phyloP scores from a whole-genome alignment of 2,113 vertebrate species.

The Synchiropus splendidus region DNA sequence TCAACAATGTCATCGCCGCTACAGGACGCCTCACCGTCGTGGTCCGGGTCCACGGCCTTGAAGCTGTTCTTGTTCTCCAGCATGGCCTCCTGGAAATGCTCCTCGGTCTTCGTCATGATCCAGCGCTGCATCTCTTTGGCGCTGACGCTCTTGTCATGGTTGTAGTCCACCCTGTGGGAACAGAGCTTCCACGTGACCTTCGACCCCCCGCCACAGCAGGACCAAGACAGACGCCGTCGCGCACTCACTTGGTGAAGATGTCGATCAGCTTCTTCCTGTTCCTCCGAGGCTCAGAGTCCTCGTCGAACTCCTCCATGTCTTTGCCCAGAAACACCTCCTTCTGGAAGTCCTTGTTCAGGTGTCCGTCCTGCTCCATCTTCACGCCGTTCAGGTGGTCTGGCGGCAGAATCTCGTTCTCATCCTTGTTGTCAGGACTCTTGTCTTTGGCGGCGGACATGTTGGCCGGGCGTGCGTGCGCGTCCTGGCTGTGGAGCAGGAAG shows the following conservation, averaged over 20 bases:
- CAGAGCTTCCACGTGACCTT: background rate
- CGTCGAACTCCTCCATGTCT: constrained; percentile 85
- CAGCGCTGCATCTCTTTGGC: constrained; percentile 91
- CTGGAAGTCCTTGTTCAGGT: constrained; percentile 91
- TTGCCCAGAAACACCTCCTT: constrained; percentile 94
- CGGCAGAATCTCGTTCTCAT: constrained; percentile 85
- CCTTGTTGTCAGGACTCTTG: constrained; percentile 56
- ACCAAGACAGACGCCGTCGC: too few species aligned
- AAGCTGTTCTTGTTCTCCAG: constrained; percentile 87
- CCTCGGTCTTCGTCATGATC: constrained; percentile 94
- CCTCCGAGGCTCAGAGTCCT: constrained; percentile 78
- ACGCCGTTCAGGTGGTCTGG: constrained; percentile 87
- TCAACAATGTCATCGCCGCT: too few species aligned
- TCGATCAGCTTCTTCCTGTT: constrained; percentile 85
- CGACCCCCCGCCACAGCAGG: too few species aligned
- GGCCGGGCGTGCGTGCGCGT: constrained; percentile 75
- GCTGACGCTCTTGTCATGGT: constrained; percentile 77
- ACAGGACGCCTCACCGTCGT: constrained; percentile 75
- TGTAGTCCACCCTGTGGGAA: constrained; percentile 75
- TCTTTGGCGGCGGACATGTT: constrained; percentile 79
- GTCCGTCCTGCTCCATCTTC: constrained; percentile 89
- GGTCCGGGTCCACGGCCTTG: constrained; percentile 83
- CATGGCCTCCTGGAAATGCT: constrained; percentile 88
- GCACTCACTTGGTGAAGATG: constrained; percentile 82
- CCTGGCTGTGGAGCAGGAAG: constrained; percentile 55